phyloP scores from a whole-genome alignment of 2,797 vertebrate species.

The Toxotes lorentzi region DNA sequence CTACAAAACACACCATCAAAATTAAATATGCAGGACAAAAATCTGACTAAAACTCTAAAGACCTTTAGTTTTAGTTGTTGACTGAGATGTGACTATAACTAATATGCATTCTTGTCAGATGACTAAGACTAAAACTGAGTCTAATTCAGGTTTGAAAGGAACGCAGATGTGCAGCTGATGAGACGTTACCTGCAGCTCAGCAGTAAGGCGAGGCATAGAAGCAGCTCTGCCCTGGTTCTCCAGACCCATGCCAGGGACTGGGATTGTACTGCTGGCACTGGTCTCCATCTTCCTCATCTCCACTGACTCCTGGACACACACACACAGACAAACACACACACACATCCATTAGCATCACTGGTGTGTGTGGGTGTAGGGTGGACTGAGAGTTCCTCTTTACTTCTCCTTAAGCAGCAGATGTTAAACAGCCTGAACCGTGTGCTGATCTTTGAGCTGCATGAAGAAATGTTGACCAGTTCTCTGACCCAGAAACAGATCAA shows the following conservation, averaged over 20 bases:
- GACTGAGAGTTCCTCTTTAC: background rate
- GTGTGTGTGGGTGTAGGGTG: background rate
- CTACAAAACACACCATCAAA: background rate
- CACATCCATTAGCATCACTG: conserved; percentile 1
- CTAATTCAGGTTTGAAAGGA: background rate
- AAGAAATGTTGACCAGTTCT: too few relatives aligned
- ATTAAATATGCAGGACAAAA: background rate
- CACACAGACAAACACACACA: conserved; percentile 23
- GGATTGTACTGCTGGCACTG: conserved; percentile 76
- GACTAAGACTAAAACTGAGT: background rate
- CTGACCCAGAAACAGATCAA: too few relatives aligned
- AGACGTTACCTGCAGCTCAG: conserved; percentile 89
- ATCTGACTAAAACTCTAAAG: background rate
- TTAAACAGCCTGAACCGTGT: background rate
- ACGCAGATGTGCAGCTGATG: background rate
- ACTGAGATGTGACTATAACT: background rate
- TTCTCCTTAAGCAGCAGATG: background rate
- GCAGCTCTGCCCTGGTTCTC: conserved; percentile 93
- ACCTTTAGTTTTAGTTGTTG: background rate
- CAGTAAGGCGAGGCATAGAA: conserved; percentile 94
- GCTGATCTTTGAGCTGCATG: too few relatives aligned
- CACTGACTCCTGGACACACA: conserved; percentile 85
- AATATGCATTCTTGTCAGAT: background rate
- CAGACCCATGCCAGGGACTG: conserved; percentile 85
- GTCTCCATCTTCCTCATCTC: conserved; percentile 92